Conservation (phyloP, 2,797 vertebrate genomes). For the Xiphophorus birchmanni region DNA sequence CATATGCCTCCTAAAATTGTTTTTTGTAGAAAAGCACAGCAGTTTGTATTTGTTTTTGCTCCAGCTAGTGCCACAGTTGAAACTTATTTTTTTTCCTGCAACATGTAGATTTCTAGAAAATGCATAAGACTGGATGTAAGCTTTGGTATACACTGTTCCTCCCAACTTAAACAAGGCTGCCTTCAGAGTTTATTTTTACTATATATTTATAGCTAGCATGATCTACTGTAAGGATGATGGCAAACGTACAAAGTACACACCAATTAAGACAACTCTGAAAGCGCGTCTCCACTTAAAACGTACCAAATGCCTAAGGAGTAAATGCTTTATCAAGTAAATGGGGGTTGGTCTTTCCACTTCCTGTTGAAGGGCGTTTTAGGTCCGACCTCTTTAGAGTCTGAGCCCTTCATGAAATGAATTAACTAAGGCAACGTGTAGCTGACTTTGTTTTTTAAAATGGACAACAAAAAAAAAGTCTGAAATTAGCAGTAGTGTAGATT, state of each 20-base stretch:
- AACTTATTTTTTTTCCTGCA: slow-evolving; percentile 62
- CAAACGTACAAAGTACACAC: slow-evolving; percentile 54
- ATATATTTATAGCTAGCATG: slow-evolving; percentile 33
- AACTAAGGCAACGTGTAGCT: slow-evolving; percentile 79
- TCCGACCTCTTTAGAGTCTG: slow-evolving; percentile 59
- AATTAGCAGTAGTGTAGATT: slow-evolving; percentile 24
- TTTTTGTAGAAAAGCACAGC: slow-evolving; percentile 73
- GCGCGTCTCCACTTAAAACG: slow-evolving; percentile 55
- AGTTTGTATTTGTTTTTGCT: slow-evolving; percentile 79
- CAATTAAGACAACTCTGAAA: slow-evolving; percentile 55
- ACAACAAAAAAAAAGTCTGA: slow-evolving; percentile 35
- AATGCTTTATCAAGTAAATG: slow-evolving; percentile 69
- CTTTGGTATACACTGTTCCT: slow-evolving; percentile 87
- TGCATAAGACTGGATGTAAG: slow-evolving; percentile 84
- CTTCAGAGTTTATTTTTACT: slow-evolving; percentile 29
- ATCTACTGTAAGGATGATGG: slow-evolving; percentile 45
- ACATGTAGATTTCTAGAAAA: slow-evolving; percentile 76
- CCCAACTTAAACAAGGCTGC: slow-evolving; percentile 66
- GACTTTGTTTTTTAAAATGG: slow-evolving; percentile 29
- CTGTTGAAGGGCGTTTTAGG: slow-evolving; percentile 63
- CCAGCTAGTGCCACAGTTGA: slow-evolving; percentile 78
- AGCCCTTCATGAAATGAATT: slow-evolving; percentile 72
- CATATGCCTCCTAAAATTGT: slow-evolving; percentile 52
- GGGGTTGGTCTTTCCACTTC: slow-evolving; percentile 64
- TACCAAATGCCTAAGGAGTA: slow-evolving; percentile 55